A percentile compares a stretch with the other conserved stretches of the same genome.
Evolutionary conservation across 2,888 invertebrate species (phyloP).

Genomic region (Napeogenes inachia): DNA sequence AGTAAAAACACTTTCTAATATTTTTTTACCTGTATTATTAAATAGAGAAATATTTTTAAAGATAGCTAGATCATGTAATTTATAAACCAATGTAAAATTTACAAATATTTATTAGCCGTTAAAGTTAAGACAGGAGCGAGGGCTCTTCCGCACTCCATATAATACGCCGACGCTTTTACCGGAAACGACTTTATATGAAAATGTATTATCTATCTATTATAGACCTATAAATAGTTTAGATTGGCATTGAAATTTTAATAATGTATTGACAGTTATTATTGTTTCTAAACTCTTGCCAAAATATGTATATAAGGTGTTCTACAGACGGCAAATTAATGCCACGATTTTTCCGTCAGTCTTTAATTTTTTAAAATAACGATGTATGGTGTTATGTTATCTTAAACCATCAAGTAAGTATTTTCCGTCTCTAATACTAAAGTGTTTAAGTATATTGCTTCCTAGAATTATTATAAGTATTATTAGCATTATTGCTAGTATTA

Average conservation of each 20-base stretch:
- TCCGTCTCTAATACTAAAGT: no score
- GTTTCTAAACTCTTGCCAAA: not conserved
- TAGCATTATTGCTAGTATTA: no score
- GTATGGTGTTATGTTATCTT: not conserved
- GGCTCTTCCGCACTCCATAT: conserved; percentile 19
- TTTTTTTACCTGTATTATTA: no score
- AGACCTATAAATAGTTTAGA: not conserved
- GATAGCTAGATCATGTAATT: no score
- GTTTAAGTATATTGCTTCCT: no score
- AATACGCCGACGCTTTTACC: conserved; percentile 14
- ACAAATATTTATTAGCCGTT: no score
- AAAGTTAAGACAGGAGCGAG: not conserved
- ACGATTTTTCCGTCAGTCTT: not conserved
- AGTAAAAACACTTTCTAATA: no score
- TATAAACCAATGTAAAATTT: no score
- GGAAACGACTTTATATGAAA: conserved; percentile 4
- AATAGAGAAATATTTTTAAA: no score
- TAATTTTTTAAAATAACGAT: not conserved
- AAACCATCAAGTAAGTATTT: no score
- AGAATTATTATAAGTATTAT: no score
- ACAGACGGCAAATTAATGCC: not conserved
- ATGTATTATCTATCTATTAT: not conserved
- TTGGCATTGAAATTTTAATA: conserved; percentile 1
- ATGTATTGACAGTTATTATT: conserved; percentile 1
- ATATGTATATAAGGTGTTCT: not conserved